Evolutionary conservation across 2,797 vertebrate genomes (phyloP).

Genomic region (Periparus ater): DNA sequence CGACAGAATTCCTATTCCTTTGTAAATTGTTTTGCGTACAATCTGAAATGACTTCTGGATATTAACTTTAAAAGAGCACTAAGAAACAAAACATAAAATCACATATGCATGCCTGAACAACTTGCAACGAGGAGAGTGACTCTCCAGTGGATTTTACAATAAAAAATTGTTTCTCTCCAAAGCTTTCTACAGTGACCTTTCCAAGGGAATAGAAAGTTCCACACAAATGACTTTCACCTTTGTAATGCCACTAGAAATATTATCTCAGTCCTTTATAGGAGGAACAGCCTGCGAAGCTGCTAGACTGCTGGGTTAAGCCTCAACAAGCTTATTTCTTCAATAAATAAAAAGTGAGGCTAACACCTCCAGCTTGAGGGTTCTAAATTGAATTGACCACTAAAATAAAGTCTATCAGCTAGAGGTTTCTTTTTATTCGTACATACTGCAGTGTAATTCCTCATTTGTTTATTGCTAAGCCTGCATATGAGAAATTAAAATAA

Average conservation of each 20-base stretch:
- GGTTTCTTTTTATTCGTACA: background rate
- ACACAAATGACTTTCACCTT: background rate
- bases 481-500: background rate
- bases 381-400: background rate
- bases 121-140: background rate
- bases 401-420: background rate
- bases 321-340: background rate
- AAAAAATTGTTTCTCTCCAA: background rate
- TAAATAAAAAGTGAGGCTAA: background rate
- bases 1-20: background rate
- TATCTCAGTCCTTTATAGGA: background rate
- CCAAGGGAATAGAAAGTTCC: background rate
- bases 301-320: background rate
- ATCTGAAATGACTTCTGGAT: background rate
- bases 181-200: background rate
- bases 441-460: background rate
- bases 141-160: background rate
- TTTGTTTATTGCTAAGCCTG: background rate
- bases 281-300: background rate
- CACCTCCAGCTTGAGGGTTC: background rate
- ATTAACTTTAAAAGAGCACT: background rate
- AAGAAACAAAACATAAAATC: background rate
- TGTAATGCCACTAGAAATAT: background rate
- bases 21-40: background rate
- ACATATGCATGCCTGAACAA: background rate